Evolutionary conservation across 2,888 invertebrate genomes (phyloP).

Genomic region (Patella ulyssiponensis): DNA sequence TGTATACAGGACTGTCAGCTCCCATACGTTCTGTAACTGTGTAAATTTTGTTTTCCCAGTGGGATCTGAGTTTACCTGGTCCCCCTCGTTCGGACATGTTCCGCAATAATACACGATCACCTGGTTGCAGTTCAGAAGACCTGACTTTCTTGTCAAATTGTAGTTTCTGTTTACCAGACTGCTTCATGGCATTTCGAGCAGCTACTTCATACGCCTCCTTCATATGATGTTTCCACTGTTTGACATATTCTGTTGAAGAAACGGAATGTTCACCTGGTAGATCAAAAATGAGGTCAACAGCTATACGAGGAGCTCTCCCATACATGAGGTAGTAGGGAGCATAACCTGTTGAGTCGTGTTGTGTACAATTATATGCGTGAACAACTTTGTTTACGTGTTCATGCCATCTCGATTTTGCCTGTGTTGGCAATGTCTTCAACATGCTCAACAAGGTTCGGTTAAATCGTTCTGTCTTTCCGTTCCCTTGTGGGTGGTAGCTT

Average conservation of each 20-base stretch:
- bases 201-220: constrained; percentile 13
- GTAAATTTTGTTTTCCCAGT: too few species aligned
- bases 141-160: constrained; percentile 15
- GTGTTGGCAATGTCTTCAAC: constrained; percentile 7
- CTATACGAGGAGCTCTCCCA: constrained; percentile 19
- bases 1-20: too few species aligned
- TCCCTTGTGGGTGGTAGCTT: constrained; percentile 17
- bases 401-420: too few species aligned
- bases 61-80: too few species aligned
- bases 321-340: constrained; percentile 14
- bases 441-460: constrained; percentile 18
- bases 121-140: constrained; percentile 6
- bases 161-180: background rate
- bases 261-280: background rate
- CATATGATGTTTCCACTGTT: constrained; percentile 19
- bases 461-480: constrained; percentile 18
- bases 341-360: too few species aligned
- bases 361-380: too few species aligned
- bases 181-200: background rate
- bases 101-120: constrained; percentile 21
- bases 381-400: too few species aligned
- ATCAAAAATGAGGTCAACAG: constrained; percentile 18
- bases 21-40: too few species aligned
- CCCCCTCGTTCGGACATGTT: constrained; percentile 27
- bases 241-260: background rate